A percentile compares a stretch with the other conserved stretches of the same genome.
These are phyloP conservation scores for Rattus rattus DNA, from an alignment of 2,113 vertebrate species.

Conservation along the genomic window DNA sequence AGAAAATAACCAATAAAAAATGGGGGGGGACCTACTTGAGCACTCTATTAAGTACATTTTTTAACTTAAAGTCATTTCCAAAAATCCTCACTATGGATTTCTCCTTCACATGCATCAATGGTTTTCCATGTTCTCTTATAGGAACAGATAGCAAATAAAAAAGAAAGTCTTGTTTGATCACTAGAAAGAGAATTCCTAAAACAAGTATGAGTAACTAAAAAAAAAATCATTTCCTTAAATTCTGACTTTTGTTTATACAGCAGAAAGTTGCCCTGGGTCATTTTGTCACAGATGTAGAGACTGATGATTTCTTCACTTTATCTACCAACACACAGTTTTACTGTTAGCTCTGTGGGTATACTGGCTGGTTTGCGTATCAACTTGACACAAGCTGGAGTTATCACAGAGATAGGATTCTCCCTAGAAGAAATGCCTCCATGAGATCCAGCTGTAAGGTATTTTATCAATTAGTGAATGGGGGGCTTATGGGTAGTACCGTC, in stretches of 20 bases:
- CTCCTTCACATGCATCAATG: neutral
- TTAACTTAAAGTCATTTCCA: conserved; percentile 9
- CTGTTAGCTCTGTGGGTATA: neutral
- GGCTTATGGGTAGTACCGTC: too few species aligned
- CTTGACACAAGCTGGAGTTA: too few species aligned
- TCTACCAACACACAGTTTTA: neutral
- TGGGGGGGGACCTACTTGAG: neutral
- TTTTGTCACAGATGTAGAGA: neutral
- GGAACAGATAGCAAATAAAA: neutral
- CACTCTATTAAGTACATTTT: neutral
- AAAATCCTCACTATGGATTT: neutral
- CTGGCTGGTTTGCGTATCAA: too few species aligned
- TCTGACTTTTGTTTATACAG: neutral
- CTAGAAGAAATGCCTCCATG: too few species aligned
- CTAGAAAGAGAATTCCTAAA: neutral
- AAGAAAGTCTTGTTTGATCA: neutral
- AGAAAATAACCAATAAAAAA: too few species aligned
- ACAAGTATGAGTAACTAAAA: neutral
- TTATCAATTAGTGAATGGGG: too few species aligned
- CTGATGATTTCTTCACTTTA: neutral
- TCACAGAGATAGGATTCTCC: too few species aligned
- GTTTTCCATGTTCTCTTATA: neutral
- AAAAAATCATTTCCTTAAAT: neutral
- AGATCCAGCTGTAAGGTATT: too few species aligned
- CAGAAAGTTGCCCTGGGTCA: neutral